Base-by-base conservation (phyloP, 2,113 vertebrate genomes). In the Entelurus aequoreus region DNA sequence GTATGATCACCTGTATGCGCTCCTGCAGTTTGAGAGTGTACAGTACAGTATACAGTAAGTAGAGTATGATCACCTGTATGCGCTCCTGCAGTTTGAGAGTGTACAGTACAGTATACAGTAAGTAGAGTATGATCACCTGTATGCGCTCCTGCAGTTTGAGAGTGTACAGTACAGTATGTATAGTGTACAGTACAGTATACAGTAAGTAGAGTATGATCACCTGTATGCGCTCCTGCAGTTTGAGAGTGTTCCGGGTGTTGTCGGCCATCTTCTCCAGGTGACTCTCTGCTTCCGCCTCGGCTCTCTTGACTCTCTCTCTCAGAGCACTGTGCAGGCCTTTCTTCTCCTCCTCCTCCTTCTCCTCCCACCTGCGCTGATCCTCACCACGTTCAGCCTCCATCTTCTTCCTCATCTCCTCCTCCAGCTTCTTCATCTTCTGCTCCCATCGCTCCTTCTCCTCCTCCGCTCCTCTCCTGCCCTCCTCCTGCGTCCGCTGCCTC, bases 211-310 rank as follows among this genome's bases (percentile, higher is more conserved):
- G 9, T 48, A 37, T 6, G 52, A 7, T 35, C 91, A 98, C 96
- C 95, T 98, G 94, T 59, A 93, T 90, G 71, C 84, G 85, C 40
- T 95, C 96, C 74, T 96, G 94, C 65, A 95, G 87, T 69, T 93
- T 95, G 69, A 91, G 88, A 3, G 91, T 91, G 58, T 91, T 91
- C 51, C 92, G 94, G 82, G 89, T 94, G 78, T 82, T 88, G 74
- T 97, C 94, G 4, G 85, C 88, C 67, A 95, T 86, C 72, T 90
- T 92, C 77, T 92, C 91, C 63, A 89, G 90, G 77, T 92, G 90
- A 58, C 87, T 84, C 54, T 96, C 93, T 65, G 93, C 75, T 56
- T 98, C 94, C 0, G 87, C 89, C 50, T 98, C 94, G 14, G 93
- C 84, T 71, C 91, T 93, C 82, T 91, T 91, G 63, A 95, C 87